A percentile compares a stretch with the other conserved stretches of the same genome.
Evolutionary conservation across 1,140 invertebrate genomes (phyloP).

Genomic region (Bathynomus jamesi): DNA sequence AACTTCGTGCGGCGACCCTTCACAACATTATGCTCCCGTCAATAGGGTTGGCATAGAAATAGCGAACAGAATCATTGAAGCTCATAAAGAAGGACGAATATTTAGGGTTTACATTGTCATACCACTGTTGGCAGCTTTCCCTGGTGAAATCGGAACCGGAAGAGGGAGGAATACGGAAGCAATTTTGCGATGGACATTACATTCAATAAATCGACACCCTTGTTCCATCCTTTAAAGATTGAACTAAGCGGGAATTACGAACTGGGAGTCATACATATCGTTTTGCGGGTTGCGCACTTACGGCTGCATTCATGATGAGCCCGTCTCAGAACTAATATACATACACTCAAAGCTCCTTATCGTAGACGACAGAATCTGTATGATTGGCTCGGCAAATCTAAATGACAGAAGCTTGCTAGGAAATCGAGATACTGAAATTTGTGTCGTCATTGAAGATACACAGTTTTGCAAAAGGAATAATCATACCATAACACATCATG

Average conservation of each 20-base stretch:
- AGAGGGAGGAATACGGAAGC: not conserved
- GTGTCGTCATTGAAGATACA: slow-evolving; percentile 9
- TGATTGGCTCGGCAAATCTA: slow-evolving; percentile 9
- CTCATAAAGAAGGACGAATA: slow-evolving; percentile 5
- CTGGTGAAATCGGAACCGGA: slow-evolving; percentile 6
- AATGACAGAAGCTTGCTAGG: slow-evolving; percentile 11
- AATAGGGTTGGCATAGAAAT: slow-evolving; percentile 1
- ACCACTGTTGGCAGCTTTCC: slow-evolving; percentile 10
- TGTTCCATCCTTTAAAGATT: slow-evolving; percentile 16
- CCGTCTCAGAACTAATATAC: slow-evolving; percentile 12
- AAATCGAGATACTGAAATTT: slow-evolving; percentile 15
- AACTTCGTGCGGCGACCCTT: not conserved
- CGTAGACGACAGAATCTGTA: slow-evolving; percentile 13
- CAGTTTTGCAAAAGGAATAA: slow-evolving; percentile 6
- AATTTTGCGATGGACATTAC: not conserved
- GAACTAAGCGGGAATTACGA: slow-evolving; percentile 1
- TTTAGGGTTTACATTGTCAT: slow-evolving; percentile 13
- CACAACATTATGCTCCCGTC: not conserved
- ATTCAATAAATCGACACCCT: slow-evolving; percentile 9
- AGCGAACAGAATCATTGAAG: slow-evolving; percentile 3
- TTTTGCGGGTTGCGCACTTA: slow-evolving; percentile 7
- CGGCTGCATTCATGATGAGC: not conserved
- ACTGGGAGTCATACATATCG: slow-evolving; percentile 9
- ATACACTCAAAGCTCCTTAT: slow-evolving; percentile 13
- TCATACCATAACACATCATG: not conserved